Evolutionary conservation across 2,888 invertebrate genomes (phyloP), one percentile per base, ranked within the genome.

Genomic region (Pristionchus entomophagus): DNA sequence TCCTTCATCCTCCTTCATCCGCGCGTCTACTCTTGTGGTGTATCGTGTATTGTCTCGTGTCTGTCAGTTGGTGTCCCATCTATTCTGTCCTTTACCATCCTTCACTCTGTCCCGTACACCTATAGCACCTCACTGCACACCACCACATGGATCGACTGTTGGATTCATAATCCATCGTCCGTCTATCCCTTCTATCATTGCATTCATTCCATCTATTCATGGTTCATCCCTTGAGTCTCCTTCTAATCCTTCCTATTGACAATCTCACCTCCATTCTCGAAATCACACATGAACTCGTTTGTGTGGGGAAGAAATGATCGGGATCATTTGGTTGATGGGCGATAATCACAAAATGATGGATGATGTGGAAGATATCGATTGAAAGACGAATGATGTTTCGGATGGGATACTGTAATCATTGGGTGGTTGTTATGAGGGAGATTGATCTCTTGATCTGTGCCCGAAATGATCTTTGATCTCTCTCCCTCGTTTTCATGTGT

Each of bases 171-270:
- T 38, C 19, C 29, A 22, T 14, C 38, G 35, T 69, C 65, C 77
- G 56, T 45, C 38, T 38, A 19, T 78, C n/a, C n/a, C n/a, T n/a
- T n/a, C 53, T 59, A 35, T 32, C 59, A 53, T 56, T 45, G 51
- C 26, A 53, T 56, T 35, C 62, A 56, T 84, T 84, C 35, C 49
- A 32, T 56, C 88, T 89, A 51, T 41, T 49, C 80, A 51, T 53
- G 35, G 53, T 81, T 22, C 19, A 35, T 35, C 80, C 80, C 35
- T 81, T n/a, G 32, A 53, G 32, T 53, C 22, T 41, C 19, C 19
- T 2, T 81, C 29, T 41, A 49, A 35, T 81, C 80, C 26, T 19
- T 53, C 10, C 51, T 59, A 59, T 59, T 56, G 29, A 59, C 59
- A 59, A 59, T 81, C n/a, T 41, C 41, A 32, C 80, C 53, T 29